Conservation (phyloP, 2,797 vertebrate species). For the Carcharodon carcharias region DNA sequence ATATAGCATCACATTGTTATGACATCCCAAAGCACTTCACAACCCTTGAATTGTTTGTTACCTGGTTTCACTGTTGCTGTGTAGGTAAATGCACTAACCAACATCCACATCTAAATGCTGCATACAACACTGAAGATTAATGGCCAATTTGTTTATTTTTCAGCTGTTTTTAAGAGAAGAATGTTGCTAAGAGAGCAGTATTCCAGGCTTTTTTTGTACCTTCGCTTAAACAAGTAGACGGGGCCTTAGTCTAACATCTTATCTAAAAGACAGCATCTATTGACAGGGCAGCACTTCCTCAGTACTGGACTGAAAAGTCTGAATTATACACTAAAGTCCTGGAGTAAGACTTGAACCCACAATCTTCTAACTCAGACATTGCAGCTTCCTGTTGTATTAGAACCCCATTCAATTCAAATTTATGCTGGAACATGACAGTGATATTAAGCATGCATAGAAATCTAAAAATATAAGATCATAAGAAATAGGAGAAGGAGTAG, state of each 20-base stretch:
- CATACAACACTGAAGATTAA: background rate
- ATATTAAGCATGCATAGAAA: background rate
- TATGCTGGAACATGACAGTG: background rate
- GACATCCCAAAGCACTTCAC: slow-evolving; percentile 1
- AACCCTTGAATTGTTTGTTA: background rate
- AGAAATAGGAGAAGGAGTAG: background rate
- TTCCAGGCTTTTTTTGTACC: background rate
- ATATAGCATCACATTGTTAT: background rate
- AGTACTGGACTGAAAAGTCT: background rate
- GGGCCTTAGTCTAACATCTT: background rate
- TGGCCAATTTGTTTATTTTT: background rate
- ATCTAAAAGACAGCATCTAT: background rate
- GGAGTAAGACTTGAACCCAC: background rate
- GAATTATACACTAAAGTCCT: background rate
- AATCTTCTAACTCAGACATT: background rate
- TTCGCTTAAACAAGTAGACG: background rate
- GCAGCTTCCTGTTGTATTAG: background rate
- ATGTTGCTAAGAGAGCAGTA: background rate
- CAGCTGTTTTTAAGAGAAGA: background rate
- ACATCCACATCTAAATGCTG: background rate
- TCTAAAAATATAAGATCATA: background rate
- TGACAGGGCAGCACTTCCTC: background rate
- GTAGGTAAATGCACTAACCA: background rate
- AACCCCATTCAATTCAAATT: background rate
- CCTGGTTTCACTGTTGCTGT: background rate